Evolutionary conservation across 2,888 invertebrate species (phyloP), one percentile per base, ranked within the genome.

Genomic region (Anodontia alba): DNA sequence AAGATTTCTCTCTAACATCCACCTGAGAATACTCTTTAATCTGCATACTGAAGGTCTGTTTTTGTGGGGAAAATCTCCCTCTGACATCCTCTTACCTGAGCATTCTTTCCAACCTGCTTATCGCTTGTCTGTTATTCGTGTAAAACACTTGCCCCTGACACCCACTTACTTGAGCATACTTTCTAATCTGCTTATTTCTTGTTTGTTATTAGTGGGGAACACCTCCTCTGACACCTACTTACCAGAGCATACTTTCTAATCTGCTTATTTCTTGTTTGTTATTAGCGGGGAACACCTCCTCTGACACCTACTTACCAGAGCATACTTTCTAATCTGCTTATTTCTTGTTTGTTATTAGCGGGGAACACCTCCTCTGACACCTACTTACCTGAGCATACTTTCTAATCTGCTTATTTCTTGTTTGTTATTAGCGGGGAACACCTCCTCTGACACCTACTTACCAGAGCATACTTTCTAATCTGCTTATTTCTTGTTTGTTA

Each of bases 1-100:
- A 98, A 98, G 46, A 97, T 95, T 90, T 97, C 96, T 54, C 98
- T 96, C 93, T 98, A 98, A 81, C 97, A 96, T 10, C 97, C n/a
- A n/a, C n/a, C n/a, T n/a, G n/a, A n/a, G n/a, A n/a, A n/a, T n/a
- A n/a, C n/a, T n/a, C n/a, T n/a, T n/a, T n/a, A n/a, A n/a, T n/a
- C n/a, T n/a, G n/a, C n/a, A n/a, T n/a, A n/a, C n/a, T n/a, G n/a
- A n/a, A n/a, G n/a, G n/a, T n/a, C n/a, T n/a, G n/a, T n/a, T n/a
- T n/a, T n/a, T n/a, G n/a, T n/a, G n/a, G n/a, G n/a, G n/a, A n/a
- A n/a, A n/a, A n/a, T n/a, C n/a, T n/a, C n/a, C n/a, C n/a, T n/a
- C n/a, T n/a, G n/a, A n/a, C n/a, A n/a, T n/a, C n/a, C n/a, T n/a
- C n/a, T n/a, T n/a, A n/a, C n/a, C n/a, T n/a, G n/a, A n/a, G n/a